Evolutionary conservation across 2,113 vertebrate genomes (phyloP), one percentile per base, ranked within the genome.

Genomic region (Phalacrocorax pelagicus): DNA sequence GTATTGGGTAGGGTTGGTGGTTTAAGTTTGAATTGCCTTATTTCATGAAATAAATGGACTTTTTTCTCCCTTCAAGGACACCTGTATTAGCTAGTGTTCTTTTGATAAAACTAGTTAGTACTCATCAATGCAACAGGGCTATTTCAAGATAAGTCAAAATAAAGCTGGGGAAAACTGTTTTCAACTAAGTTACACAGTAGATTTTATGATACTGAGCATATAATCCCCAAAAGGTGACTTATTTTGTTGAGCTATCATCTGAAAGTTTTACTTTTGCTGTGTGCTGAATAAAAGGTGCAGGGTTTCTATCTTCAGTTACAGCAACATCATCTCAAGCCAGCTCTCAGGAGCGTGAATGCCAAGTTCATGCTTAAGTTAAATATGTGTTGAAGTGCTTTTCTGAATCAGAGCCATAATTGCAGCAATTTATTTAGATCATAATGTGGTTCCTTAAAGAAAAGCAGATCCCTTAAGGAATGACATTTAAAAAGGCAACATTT

Each of bases 311-410:
- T 55, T 59, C 21, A 78, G 51, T 93, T 83, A 38, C 78, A 86
- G 21, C 17, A 91, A 51, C 44, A 81, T 40, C 36, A 62, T 58
- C 54, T 38, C 26, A 93, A 90, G 55, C 51, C 82, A 83, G 15
- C 15, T 44, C 16, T 34, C 51, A 55, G 44, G 8, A 84, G 15
- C 47, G 32, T 7, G 30, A 54, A 79, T 71, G 72, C 72, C 77
- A 93, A 78, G 47, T 79, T 85, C 92, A 81, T 90, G 67, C 59
- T 94, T 58, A 86, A 80, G 49, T 90, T 72, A 85, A 86, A 72
- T 85, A 92, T 58, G 23, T 86, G 44, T 52, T 91, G 84, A 92
- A 89, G 91, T 94, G 78, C 55, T 88, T 96, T 92, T 46, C 93
- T 94, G 94, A 94, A 86, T 86, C 62, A 73, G 73, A 94, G 79